Evolutionary conservation across 2,113 vertebrate genomes (phyloP).

Genomic region (Notothenia rossii): DNA sequence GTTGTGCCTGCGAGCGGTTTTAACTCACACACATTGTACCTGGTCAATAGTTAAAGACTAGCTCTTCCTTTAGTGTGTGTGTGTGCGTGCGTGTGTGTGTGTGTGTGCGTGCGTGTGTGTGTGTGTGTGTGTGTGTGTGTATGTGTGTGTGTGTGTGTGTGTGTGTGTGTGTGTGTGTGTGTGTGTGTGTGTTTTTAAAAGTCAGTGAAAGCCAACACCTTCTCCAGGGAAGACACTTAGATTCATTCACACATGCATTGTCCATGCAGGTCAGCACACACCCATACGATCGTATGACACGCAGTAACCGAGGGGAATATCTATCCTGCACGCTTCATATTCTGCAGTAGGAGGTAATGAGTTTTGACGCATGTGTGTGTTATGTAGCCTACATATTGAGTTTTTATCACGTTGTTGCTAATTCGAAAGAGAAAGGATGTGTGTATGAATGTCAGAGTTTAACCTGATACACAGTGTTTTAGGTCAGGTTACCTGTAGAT

Average conservation of each 20-base stretch:
- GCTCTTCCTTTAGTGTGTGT: constrained; percentile 29
- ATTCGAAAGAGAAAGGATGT: constrained; percentile 5
- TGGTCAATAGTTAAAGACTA: constrained; percentile 60
- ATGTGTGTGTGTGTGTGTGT: constrained; percentile 20
- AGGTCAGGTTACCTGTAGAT: constrained; percentile 27
- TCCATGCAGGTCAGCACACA: constrained; percentile 70
- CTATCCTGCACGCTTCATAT: constrained; percentile 34
- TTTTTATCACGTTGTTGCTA: constrained; percentile 11
- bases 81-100: constrained; percentile 18
- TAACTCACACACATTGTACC: constrained; percentile 53
- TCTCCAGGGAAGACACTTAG: constrained; percentile 64
- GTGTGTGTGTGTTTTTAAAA: constrained; percentile 60
- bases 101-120: constrained; percentile 14
- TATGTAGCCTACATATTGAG: constrained; percentile 20
- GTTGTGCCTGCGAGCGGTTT: constrained; percentile 71
- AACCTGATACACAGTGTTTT: constrained; percentile 16
- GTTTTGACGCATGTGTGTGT: constrained; percentile 30
- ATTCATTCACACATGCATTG: constrained; percentile 73
- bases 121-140: constrained; percentile 15
- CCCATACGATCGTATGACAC: constrained; percentile 77
- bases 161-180: constrained; percentile 13
- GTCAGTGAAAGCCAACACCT: constrained; percentile 79
- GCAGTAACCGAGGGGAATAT: constrained; percentile 35
- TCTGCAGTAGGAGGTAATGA: constrained; percentile 10
- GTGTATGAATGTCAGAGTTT: constrained; percentile 11